phyloP scores from a whole-genome alignment of 1,140 invertebrate species.

The Piezodorus guildinii region DNA sequence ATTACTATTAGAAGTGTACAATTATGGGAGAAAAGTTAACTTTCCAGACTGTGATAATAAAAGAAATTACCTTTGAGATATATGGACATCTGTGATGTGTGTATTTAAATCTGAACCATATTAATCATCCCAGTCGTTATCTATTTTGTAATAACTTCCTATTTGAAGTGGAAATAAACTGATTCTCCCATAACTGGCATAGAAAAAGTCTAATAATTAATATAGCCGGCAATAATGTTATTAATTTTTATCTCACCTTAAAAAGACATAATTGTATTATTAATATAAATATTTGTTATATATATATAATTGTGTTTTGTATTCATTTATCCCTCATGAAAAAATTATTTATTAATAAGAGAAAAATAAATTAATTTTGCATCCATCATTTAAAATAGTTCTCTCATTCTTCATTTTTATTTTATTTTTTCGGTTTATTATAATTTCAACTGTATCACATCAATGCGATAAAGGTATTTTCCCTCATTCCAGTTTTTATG shows the following conservation, averaged over 20 bases:
- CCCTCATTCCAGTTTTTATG: too few species aligned
- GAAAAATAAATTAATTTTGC: too few species aligned
- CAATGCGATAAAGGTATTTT: too few species aligned
- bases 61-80: constrained; percentile 13
- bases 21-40: constrained; percentile 17
- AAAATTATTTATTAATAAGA: too few species aligned
- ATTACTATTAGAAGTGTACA: constrained; percentile 2
- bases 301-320: neutral
- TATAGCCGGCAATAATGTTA: constrained; percentile 23
- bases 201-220: constrained; percentile 16
- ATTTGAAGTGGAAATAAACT: constrained; percentile 2
- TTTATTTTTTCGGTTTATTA: too few species aligned
- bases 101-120: constrained; percentile 10
- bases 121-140: constrained; percentile 10
- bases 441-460: too few species aligned
- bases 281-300: constrained; percentile 22
- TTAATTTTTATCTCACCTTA: constrained; percentile 24
- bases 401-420: too few species aligned
- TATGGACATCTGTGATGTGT: constrained; percentile 15
- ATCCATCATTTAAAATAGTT: too few species aligned
- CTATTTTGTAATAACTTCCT: constrained; percentile 17
- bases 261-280: constrained; percentile 26
- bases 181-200: constrained; percentile 15
- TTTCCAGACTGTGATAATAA: constrained; percentile 24
- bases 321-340: neutral